A percentile compares a stretch with the other conserved stretches of the same genome.
phyloP scores from a whole-genome alignment of 1,140 invertebrate genomes.

The Babylonia areolata region DNA sequence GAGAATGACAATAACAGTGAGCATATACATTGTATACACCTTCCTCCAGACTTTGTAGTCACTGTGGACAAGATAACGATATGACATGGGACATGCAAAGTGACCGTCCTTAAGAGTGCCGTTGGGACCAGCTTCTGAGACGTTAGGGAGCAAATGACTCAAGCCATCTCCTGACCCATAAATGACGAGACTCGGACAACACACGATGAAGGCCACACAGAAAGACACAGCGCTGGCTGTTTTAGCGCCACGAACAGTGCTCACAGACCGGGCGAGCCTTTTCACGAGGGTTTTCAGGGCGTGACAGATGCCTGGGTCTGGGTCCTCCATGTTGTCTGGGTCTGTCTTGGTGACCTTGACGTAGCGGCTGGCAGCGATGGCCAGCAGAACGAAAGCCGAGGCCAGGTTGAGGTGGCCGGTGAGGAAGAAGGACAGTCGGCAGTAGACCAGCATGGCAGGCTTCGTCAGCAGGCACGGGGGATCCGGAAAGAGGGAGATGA shows the following conservation, averaged over 20 bases:
- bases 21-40: background rate
- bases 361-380: slow-evolving; percentile 1
- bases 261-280: background rate
- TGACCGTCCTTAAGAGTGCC: too few species aligned
- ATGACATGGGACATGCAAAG: too few species aligned
- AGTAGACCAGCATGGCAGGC: background rate
- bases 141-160: too few species aligned
- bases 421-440: background rate
- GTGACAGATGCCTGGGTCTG: too few species aligned
- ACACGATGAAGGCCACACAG: background rate
- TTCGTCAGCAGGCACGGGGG: too few species aligned
- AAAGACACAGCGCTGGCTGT: background rate
- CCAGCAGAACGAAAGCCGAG: background rate
- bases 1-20: background rate
- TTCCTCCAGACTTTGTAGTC: background rate
- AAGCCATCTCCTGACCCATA: background rate
- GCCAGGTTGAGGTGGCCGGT: background rate
- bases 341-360: background rate
- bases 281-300: background rate
- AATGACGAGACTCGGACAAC: background rate
- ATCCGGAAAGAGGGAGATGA: background rate
- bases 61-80: background rate
- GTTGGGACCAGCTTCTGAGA: too few species aligned
- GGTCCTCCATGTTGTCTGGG: too few species aligned
- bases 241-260: background rate